Conservation (phyloP, 1,140 invertebrate species). For the Brachionus rotundiformis region DNA sequence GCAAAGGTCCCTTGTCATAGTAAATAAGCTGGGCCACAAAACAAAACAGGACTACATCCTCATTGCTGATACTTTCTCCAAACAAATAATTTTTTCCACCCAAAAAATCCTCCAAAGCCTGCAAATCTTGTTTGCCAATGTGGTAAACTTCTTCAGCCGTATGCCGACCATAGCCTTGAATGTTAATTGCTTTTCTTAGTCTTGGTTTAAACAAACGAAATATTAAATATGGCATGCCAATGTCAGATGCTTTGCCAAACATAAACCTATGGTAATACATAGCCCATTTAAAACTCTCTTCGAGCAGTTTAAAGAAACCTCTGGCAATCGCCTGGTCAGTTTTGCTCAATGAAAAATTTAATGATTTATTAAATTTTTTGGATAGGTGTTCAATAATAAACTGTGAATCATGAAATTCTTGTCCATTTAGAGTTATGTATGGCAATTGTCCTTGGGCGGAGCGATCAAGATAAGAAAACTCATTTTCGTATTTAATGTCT, state of each 20-base stretch:
- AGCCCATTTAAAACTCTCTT: slow-evolving; percentile 42
- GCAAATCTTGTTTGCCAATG: slow-evolving; percentile 48
- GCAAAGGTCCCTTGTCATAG: slow-evolving; percentile 38
- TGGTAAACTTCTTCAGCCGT: slow-evolving; percentile 34
- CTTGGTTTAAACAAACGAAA: slow-evolving; percentile 14
- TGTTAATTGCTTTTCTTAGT: not conserved
- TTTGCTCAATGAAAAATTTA: not conserved
- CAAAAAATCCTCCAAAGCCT: slow-evolving; percentile 24
- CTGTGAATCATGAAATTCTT: slow-evolving; percentile 33
- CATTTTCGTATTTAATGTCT: not conserved
- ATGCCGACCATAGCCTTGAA: slow-evolving; percentile 47
- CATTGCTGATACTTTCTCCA: slow-evolving; percentile 12
- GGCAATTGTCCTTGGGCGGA: slow-evolving; percentile 41
- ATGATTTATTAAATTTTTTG: slow-evolving; percentile 17
- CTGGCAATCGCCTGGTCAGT: slow-evolving; percentile 16
- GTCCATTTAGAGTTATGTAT: slow-evolving; percentile 7
- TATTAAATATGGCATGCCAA: slow-evolving; percentile 17
- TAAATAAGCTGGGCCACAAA: slow-evolving; percentile 27
- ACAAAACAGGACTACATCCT: slow-evolving; percentile 1
- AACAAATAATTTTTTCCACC: slow-evolving; percentile 34
- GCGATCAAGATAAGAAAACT: slow-evolving; percentile 31
- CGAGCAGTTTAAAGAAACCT: slow-evolving; percentile 45
- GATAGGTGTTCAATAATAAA: slow-evolving; percentile 42
- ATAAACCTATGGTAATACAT: slow-evolving; percentile 36
- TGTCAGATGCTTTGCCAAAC: slow-evolving; percentile 24